Conservation (phyloP, 2,888 invertebrate species). For the Platycheirus rosarum region DNA sequence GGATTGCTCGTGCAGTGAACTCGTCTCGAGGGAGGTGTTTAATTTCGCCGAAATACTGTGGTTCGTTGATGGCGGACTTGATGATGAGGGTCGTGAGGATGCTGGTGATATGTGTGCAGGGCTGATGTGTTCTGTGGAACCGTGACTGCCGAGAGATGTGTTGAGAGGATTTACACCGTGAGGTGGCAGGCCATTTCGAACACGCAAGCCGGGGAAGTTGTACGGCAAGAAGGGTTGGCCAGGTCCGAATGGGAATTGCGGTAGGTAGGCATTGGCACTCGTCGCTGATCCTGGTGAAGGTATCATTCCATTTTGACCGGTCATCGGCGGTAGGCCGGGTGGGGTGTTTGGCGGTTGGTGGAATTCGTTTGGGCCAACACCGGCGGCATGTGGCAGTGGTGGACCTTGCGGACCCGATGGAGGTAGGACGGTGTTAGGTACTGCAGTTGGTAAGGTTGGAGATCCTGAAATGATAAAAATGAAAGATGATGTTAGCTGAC, state of each 20-base stretch:
- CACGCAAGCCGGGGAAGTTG: conserved; percentile 83
- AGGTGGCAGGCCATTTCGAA: conserved; percentile 76
- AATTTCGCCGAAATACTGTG: conserved; percentile 77
- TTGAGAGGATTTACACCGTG: conserved; percentile 63
- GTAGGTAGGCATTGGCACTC: conserved; percentile 82
- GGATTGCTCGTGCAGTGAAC: conserved; percentile 84
- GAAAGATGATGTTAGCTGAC: conserved; percentile 40
- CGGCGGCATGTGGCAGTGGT: conserved; percentile 70
- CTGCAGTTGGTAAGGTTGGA: conserved; percentile 82
- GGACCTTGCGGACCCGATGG: conserved; percentile 71
- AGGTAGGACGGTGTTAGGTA: conserved; percentile 74
- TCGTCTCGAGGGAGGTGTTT: conserved; percentile 85
- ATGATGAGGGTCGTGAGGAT: conserved; percentile 81
- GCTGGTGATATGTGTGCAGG: conserved; percentile 81
- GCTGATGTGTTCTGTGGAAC: conserved; percentile 78
- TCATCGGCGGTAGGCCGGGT: conserved; percentile 69
- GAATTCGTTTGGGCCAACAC: conserved; percentile 71
- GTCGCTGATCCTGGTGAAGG: conserved; percentile 83
- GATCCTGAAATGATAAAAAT: conserved; percentile 81
- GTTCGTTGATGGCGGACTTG: conserved; percentile 78
- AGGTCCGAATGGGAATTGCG: conserved; percentile 84
- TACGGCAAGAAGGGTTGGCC: conserved; percentile 85
- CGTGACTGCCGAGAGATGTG: conserved; percentile 76
- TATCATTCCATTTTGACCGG: conserved; percentile 80
- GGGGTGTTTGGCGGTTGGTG: conserved; percentile 75